Base-by-base conservation (phyloP, 2,113 vertebrate species). In the Symphodus melops region DNA sequence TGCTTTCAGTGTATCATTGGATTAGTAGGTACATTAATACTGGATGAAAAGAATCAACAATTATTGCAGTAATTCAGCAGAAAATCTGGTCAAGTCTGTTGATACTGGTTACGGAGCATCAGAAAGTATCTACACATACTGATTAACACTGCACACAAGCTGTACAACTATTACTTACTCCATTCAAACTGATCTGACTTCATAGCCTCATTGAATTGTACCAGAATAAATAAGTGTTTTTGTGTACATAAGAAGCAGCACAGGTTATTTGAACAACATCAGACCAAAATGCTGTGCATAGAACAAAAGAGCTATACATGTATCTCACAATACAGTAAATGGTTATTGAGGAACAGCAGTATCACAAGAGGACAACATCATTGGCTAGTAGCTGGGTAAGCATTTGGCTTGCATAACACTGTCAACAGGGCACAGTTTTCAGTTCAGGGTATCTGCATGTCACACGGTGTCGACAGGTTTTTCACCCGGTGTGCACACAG, bases 401-500 rank as follows among this genome's bases (percentile, higher is more conserved):
- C 58, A 72, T 66, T 75, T 44, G 44, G 53, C 56, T 76, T 52
- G 20, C 19, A 48, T 57, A 71, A 49, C 25, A 75, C 68, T 77
- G 68, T 77, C 57, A 77, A 36, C 49, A 23, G 61, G 39, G 37
- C 19, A 66, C 68, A 68, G 42, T 79, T 74, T 68, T 33, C 13
- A 66, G 63, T 73, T 57, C n/a, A n/a, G 70, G 54, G 17, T 28
- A 63, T 68, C 78, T 64, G 73, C 58, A 79, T 63, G 56, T 86
- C 62, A 25, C 25, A 25, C 25, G 4, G 25, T 85, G 72, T 78
- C 64, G 62, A 28, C 55, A 62, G 71, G 54, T 19, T 77, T 79
- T 56, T 62, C 37, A 76, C 79, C 10, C 54, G 75, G 37, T 74
- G 56, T 57, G 64, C 63, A 67, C 52, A 68, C 66, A 69, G 79